phyloP scores from a whole-genome alignment of 2,113 vertebrate species.

The Cyanistes caeruleus region DNA sequence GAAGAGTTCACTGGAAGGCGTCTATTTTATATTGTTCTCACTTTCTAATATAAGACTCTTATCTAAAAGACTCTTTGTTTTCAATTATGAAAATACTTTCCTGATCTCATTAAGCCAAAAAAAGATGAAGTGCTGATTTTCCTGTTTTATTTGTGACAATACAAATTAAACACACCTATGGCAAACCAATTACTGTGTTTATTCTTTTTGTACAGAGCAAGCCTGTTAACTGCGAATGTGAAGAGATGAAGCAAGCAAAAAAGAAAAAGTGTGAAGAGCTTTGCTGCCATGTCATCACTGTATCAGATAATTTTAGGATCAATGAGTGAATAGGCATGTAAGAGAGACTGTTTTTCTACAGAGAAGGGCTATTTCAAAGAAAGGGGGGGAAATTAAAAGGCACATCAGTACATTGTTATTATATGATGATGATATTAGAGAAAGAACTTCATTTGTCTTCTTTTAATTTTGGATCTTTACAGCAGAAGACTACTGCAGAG shows the following conservation, averaged over 20 bases:
- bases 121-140: constrained; percentile 27
- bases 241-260: constrained; percentile 6
- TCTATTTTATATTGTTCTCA: constrained; percentile 6
- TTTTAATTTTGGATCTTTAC: neutral
- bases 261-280: neutral
- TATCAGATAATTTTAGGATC: neutral
- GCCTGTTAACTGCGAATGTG: neutral
- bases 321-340: neutral
- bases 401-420: neutral
- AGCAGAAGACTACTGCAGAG: neutral
- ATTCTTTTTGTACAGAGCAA: neutral
- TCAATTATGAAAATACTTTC: constrained; percentile 48
- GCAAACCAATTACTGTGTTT: constrained; percentile 14
- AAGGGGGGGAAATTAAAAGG: neutral
- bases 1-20: constrained; percentile 4
- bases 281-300: neutral
- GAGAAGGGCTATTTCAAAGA: neutral
- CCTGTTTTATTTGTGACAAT: constrained; percentile 39
- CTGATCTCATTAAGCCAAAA: constrained; percentile 36
- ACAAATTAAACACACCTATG: constrained; percentile 38
- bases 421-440: neutral
- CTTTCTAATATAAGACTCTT: constrained; percentile 1
- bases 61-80: constrained; percentile 17
- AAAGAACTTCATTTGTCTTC: neutral
- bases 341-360: neutral